These are phyloP conservation scores for Oncorhynchus nerka DNA, from an alignment of 2,113 vertebrate genomes.

Conservation along the genomic window DNA sequence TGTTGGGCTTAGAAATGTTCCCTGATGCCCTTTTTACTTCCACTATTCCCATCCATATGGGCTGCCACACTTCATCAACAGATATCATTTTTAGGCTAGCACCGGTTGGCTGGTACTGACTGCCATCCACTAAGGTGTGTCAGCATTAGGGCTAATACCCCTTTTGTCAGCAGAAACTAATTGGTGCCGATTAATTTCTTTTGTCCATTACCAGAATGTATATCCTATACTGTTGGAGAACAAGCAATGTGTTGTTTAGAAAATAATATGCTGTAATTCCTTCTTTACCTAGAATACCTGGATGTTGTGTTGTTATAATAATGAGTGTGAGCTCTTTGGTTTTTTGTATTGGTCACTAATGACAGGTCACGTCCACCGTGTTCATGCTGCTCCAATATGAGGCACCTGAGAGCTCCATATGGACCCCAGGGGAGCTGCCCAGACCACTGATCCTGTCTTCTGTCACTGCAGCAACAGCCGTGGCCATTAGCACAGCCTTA, in stretches of 20 bases:
- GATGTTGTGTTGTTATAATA: background rate
- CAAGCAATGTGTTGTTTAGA: background rate
- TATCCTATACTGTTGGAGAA: background rate
- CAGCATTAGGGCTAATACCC: background rate
- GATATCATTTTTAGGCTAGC: background rate
- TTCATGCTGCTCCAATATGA: constrained; percentile 5
- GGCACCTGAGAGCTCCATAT: constrained; percentile 24
- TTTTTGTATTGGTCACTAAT: background rate
- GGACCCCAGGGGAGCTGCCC: constrained; percentile 15
- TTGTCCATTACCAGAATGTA: background rate
- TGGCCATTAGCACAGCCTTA: constrained; percentile 41
- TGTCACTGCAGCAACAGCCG: constrained; percentile 36
- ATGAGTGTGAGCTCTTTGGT: background rate
- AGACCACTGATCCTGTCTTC: constrained; percentile 25
- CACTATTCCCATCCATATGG: background rate
- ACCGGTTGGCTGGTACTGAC: background rate
- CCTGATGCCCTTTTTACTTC: background rate
- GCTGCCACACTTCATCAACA: background rate
- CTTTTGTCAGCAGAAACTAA: background rate
- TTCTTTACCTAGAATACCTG: too few relatives aligned
- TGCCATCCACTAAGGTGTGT: background rate
- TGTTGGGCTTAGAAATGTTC: too few relatives aligned
- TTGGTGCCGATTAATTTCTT: background rate
- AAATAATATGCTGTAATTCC: background rate
- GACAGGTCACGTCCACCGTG: constrained; percentile 1